Percentiles rank a stretch among this genome's conserved stretches.
Conservation (phyloP, 1,140 invertebrate genomes). For the Drosophila ficusphila region DNA sequence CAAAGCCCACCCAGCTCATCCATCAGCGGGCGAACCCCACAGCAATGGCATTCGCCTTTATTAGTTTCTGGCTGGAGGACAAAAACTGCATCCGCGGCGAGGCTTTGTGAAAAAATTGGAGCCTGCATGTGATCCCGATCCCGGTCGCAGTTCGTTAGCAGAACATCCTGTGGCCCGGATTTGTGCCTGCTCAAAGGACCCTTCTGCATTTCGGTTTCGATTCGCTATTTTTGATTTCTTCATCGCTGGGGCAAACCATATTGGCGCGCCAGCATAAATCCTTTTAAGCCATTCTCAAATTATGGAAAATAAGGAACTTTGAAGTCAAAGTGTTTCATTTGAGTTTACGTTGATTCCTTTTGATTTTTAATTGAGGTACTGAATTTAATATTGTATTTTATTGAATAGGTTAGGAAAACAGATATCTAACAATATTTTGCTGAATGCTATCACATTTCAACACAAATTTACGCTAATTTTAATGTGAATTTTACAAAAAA, state of each 20-base stretch:
- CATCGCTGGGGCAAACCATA: not conserved
- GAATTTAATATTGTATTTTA: too few species aligned
- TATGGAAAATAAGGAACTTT: not conserved
- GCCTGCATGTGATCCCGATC: slow-evolving; percentile 23
- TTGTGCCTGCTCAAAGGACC: slow-evolving; percentile 34
- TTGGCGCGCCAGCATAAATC: not conserved
- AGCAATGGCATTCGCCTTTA: slow-evolving; percentile 33
- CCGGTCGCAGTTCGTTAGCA: slow-evolving; percentile 43
- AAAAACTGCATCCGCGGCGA: slow-evolving; percentile 55
- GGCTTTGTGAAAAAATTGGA: slow-evolving; percentile 64
- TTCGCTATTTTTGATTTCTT: slow-evolving; percentile 22
- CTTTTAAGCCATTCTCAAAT: not conserved
- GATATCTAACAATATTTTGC: too few species aligned
- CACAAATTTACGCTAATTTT: too few species aligned
- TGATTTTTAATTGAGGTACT: not conserved
- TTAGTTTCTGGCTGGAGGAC: slow-evolving; percentile 52
- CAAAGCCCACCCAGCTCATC: slow-evolving; percentile 2
- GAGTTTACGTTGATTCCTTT: not conserved
- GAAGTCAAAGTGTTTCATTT: too few species aligned
- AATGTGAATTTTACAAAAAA: too few species aligned
- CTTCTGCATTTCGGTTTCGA: not conserved
- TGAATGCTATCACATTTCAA: too few species aligned
- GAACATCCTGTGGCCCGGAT: slow-evolving; percentile 37
- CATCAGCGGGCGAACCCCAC: slow-evolving; percentile 8
- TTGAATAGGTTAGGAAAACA: too few species aligned